Evolutionary conservation across 2,797 vertebrate genomes (phyloP).

Genomic region (Antrozous pallidus): DNA sequence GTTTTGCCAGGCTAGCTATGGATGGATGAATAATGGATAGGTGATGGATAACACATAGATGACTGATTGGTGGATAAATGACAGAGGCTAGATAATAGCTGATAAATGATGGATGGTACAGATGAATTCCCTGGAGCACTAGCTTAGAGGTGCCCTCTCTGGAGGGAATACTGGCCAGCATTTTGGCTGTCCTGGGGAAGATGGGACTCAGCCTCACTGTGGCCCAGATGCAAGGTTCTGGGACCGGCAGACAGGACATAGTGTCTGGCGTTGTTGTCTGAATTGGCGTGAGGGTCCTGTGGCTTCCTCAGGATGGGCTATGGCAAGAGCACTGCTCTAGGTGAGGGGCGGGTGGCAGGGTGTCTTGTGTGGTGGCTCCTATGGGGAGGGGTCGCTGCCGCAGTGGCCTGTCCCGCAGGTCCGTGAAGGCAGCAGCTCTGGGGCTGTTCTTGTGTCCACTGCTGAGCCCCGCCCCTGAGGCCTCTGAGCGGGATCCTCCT

Average conservation of each 20-base stretch:
- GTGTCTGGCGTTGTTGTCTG: rapidly evolving
- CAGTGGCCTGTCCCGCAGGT: background rate
- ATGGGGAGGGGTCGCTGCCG: background rate
- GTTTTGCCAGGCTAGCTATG: background rate
- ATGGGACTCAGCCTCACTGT: background rate
- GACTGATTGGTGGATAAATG: rapidly evolving
- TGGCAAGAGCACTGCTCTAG: background rate
- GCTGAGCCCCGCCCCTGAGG: rapidly evolving
- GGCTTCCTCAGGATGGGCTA: rapidly evolving
- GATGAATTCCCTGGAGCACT: background rate
- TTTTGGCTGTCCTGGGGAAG: background rate
- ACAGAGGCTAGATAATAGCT: background rate
- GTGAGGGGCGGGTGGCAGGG: background rate
- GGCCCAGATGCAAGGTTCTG: background rate
- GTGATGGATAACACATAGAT: rapidly evolving
- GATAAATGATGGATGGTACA: background rate
- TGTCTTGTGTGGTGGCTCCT: background rate
- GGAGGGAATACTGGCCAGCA: background rate
- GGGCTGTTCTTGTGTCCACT: background rate
- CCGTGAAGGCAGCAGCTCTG: background rate
- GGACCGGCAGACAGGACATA: rapidly evolving
- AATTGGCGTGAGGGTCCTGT: background rate
- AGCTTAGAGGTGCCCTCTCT: rapidly evolving
- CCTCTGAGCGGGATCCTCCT: rapidly evolving
- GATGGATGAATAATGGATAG: background rate